Base-by-base conservation (phyloP, 2,888 invertebrate genomes). In the Synergus umbraculus region DNA sequence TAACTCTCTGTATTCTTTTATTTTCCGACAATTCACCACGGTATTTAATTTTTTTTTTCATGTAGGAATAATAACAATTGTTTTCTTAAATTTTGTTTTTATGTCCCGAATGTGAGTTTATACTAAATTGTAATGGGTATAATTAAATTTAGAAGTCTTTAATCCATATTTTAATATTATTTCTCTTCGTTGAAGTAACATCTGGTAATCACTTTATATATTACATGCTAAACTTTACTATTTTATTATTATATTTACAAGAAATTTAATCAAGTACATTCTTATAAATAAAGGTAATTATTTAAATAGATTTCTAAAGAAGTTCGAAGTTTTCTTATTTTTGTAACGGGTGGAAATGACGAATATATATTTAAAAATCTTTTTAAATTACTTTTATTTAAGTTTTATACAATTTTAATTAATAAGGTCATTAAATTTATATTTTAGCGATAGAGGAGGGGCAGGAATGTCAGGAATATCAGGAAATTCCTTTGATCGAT, bases 401-500 rank as follows among this genome's bases (percentile, higher is more conserved):
- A 37, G 37, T 37, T 37, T 37, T 37, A 37, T 37, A 37, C 0
- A 37, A 37, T 37, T 37, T 37, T 37, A 18, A 1, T 18, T 18
- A n/a, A 58, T 58, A 58, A 58, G n/a, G 10, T 58, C 3, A 18
- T 58, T 10, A 58, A 58, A 58, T 58, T 58, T 54, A 18, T 9
- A 78, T 85, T 86, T 46, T 73, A 91, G 91, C 79, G 90, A 90
- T 58, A 88, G 86, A 84, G 86, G 85, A 63, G 81, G 82, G 60
- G 85, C 85, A 63, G 60, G 60, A 60, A 29, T 60, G 54, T 82
- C 90, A 29, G 91, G 91, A 76, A 86, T 91, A 83, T 91, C 91
- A 7, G 92, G 92, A 12, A 90, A 88, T 79, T 86, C 91, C 46
- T 93, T 93, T 83, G 94, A 94, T 85, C 92, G 93, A n/a, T 93